Base-by-base conservation (phyloP, 2,113 vertebrate species). In the Bathybates hornii region DNA sequence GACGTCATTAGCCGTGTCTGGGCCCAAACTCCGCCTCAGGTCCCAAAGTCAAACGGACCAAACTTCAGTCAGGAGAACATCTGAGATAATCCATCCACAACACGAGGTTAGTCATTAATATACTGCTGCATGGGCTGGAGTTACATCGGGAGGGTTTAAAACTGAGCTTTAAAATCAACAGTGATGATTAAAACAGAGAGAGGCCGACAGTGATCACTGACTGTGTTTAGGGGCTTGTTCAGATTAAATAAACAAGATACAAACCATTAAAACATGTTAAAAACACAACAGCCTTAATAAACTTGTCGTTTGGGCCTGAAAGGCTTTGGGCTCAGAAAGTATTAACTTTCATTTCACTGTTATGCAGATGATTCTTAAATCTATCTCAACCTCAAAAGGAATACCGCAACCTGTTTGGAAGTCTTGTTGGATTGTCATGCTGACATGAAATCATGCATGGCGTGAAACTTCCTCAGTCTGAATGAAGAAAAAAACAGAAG, bases 381-480 rank as follows among this genome's bases (percentile, higher is more conserved):
- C 61, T 13, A 21, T 68, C 63, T 68, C 11, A 8, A 21, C 36
- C 34, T 68, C 7, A 41, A 4, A 14, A 68, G 36, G 36, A 68
- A 41, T 2, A 21, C 6, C 0, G 1, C 19, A 41, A n/a, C 34
- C 19, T 1, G 19, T 63, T 66, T n/a, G 61, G 32, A 38, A 38
- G 61, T n/a, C 59, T n/a, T 36, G 32, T 5, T 68, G 61, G 61
- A 38, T 7, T 38, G 17, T 38, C 4, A 2, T 68, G 19, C 63
- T 68, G 36, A 68, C 36, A 41, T 68, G 13, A 68, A 68, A 21
- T 68, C 63, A 1, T 0, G 7, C 11, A 21, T 2, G 36, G 7
- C 0, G 4, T 41, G 41, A 14, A 41, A 1, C 36, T 0, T 68
- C 3, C 19, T 68, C 63, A 41, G 36, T 21, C 36, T 21, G n/a